Evolutionary conservation across 2,888 invertebrate species (phyloP).

Genomic region (Vannuccia rotundouncinata): DNA sequence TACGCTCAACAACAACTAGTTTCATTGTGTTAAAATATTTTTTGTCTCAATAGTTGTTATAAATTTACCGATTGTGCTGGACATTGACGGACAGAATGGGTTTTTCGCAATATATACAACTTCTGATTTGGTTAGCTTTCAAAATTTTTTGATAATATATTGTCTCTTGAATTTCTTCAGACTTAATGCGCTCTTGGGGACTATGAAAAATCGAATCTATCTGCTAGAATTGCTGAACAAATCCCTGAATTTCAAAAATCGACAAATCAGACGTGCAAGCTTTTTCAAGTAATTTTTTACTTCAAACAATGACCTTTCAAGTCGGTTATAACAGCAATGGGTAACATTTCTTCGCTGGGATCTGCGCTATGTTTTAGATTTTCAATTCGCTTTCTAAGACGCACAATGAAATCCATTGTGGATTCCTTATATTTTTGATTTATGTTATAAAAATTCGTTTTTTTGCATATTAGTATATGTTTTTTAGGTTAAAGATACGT

Average conservation of each 20-base stretch:
- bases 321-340: not conserved
- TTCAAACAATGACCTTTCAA: not conserved
- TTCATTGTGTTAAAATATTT: too few relatives aligned
- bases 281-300: conserved; percentile 18
- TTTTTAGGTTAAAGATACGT: conserved; percentile 11
- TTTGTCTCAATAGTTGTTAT: too few relatives aligned
- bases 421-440: too few relatives aligned
- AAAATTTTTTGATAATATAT: too few relatives aligned
- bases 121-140: too few relatives aligned
- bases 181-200: not conserved
- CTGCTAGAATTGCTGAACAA: not conserved
- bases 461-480: not conserved
- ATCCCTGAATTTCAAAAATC: not conserved
- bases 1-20: too few relatives aligned
- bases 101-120: too few relatives aligned
- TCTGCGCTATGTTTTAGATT: conserved; percentile 15
- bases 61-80: too few relatives aligned
- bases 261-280: conserved; percentile 6
- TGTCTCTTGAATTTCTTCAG: too few relatives aligned
- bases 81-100: too few relatives aligned
- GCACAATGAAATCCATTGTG: conserved; percentile 11
- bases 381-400: not conserved
- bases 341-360: conserved; percentile 21
- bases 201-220: not conserved
- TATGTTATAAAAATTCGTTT: too few relatives aligned